Conservation (phyloP, 2,888 invertebrate genomes). For the Stenodema calcarata region DNA sequence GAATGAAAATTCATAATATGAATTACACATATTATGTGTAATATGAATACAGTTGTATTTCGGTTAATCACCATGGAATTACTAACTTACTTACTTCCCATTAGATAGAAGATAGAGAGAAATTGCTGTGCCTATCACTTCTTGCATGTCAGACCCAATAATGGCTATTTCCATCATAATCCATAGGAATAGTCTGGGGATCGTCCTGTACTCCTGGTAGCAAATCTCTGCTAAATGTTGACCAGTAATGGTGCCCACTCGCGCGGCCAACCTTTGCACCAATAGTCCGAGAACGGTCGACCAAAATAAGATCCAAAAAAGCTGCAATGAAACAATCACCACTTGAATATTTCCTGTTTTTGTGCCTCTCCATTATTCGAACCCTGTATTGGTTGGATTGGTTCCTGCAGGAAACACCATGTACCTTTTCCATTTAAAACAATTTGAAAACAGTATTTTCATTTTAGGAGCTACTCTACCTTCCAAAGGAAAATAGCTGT, state of each 20-base stretch:
- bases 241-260: constrained; percentile 83
- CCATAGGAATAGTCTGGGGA: constrained; percentile 80
- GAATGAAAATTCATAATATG: too few species aligned
- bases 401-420: too few species aligned
- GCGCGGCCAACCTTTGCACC: constrained; percentile 78
- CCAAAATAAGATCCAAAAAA: constrained; percentile 83
- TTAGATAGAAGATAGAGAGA: constrained; percentile 82
- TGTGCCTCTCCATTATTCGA: too few species aligned
- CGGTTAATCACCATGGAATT: too few species aligned
- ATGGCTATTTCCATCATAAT: constrained; percentile 91
- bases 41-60: too few species aligned
- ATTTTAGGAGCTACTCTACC: too few species aligned
- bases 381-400: too few species aligned
- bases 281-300: constrained; percentile 82
- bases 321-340: constrained; percentile 61
- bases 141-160: constrained; percentile 90
- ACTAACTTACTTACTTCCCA: constrained; percentile 69
- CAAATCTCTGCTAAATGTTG: constrained; percentile 83
- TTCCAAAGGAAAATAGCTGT: too few species aligned
- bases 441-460: too few species aligned
- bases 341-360: too few species aligned
- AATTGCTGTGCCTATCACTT: constrained; percentile 89
- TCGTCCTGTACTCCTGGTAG: constrained; percentile 70
- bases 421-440: too few species aligned
- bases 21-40: too few species aligned